phyloP scores from a whole-genome alignment of 2,888 invertebrate genomes.

The Mythimna ferrago region DNA sequence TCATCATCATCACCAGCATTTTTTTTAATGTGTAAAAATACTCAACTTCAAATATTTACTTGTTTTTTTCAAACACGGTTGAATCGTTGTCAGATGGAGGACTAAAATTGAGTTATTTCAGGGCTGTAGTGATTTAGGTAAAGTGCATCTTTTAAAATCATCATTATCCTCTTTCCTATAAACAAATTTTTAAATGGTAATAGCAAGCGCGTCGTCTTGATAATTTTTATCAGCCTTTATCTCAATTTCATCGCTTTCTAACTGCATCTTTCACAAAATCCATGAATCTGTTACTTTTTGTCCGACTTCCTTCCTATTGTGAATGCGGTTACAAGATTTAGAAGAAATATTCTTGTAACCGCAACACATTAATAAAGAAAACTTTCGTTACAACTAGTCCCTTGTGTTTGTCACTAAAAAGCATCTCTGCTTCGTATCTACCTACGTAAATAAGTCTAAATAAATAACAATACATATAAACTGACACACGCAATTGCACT shows the following conservation, averaged over 20 bases:
- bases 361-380: background rate
- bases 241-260: background rate
- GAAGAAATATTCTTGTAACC: background rate
- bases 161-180: background rate
- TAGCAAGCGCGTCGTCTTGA: background rate
- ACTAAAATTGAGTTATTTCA: background rate
- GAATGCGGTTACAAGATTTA: too few species aligned
- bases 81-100: background rate
- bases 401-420: too few species aligned
- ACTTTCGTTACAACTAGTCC: background rate
- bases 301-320: too few species aligned
- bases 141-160: background rate
- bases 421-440: background rate
- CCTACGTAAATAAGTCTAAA: background rate
- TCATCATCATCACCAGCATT: too few species aligned
- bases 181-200: background rate
- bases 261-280: too few species aligned
- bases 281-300: background rate
- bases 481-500: conserved; percentile 2
- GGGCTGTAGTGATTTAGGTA: background rate
- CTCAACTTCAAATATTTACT: too few species aligned
- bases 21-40: too few species aligned
- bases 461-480: background rate
- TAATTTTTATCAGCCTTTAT: background rate
- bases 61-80: background rate